Percentiles rank a stretch among this genome's conserved stretches.
Evolutionary conservation across 2,113 vertebrate species (phyloP).

Genomic region (Melospiza melodia): DNA sequence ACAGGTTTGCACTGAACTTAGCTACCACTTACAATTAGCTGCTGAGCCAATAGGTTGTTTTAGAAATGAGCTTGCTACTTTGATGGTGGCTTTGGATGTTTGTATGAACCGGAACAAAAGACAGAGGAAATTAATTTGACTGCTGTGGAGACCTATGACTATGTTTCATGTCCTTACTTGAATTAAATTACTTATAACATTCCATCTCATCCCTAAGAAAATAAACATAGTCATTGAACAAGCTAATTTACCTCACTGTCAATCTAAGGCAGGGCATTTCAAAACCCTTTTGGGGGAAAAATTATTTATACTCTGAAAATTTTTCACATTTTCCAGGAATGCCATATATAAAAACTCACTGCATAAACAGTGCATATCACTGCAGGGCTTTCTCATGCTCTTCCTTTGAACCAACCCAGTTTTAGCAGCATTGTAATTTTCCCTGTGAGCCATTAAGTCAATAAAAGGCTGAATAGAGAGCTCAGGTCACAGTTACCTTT

Average conservation of each 20-base stretch:
- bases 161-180: conserved; percentile 22
- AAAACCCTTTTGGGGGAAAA: not conserved
- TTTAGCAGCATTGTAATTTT: not conserved
- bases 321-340: not conserved
- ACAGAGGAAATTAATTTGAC: conserved; percentile 23
- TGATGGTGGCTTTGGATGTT: not conserved
- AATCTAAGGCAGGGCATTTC: not conserved
- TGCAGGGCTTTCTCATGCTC: not conserved
- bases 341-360: not conserved
- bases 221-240: not conserved
- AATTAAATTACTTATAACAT: not conserved
- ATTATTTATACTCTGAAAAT: not conserved
- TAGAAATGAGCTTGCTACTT: not conserved
- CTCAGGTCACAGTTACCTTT: not conserved
- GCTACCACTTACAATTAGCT: not conserved
- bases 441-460: not conserved
- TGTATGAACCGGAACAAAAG: not conserved
- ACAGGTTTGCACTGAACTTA: not conserved
- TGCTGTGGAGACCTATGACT: not conserved
- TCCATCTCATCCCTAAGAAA: not conserved
- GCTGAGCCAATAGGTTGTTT: not conserved
- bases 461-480: not conserved
- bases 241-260: not conserved
- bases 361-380: not conserved
- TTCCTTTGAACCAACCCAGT: not conserved